A percentile compares a stretch with the other conserved stretches of the same genome.
Conservation (phyloP, 2,113 vertebrate species). For the Ameiurus melas region DNA sequence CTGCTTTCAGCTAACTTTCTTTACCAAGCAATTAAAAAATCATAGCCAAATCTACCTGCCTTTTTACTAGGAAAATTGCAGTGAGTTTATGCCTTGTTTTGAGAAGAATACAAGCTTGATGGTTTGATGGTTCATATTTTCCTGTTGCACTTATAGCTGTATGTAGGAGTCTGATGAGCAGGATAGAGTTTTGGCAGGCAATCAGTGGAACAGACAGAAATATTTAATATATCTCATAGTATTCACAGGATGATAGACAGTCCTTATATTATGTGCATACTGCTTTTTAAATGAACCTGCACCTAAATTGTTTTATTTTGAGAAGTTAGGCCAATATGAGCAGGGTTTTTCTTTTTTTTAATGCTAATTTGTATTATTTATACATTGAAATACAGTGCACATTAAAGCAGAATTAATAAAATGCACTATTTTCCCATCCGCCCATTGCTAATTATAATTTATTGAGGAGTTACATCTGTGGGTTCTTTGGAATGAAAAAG, state of each 20-base stretch:
- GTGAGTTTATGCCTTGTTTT: conserved; percentile 15
- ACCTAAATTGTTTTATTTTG: conserved; percentile 9
- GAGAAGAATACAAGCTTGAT: conserved; percentile 35
- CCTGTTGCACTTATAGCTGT: conserved; percentile 42
- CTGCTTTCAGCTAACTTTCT: background rate
- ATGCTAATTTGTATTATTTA: background rate
- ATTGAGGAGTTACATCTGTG: conserved; percentile 36
- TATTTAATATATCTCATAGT: conserved; percentile 66
- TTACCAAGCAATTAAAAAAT: background rate
- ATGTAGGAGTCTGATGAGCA: conserved; percentile 64
- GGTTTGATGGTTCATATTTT: conserved; percentile 21
- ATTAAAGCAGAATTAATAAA: conserved; percentile 9
- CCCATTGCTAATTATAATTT: conserved; percentile 39
- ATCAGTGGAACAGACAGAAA: conserved; percentile 62
- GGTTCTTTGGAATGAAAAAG: conserved; percentile 33
- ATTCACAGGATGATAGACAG: conserved; percentile 53
- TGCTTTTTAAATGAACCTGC: conserved; percentile 20
- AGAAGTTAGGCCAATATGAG: background rate
- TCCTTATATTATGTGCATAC: conserved; percentile 11
- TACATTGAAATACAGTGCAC: background rate
- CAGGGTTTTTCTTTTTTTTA: background rate
- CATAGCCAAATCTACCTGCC: background rate
- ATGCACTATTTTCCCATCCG: conserved; percentile 15
- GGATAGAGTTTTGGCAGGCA: conserved; percentile 57
- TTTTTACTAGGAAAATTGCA: background rate